A percentile compares a stretch with the other conserved stretches of the same genome.
phyloP scores from a whole-genome alignment of 2,113 vertebrate genomes.

The Leptodactylus fuscus region DNA sequence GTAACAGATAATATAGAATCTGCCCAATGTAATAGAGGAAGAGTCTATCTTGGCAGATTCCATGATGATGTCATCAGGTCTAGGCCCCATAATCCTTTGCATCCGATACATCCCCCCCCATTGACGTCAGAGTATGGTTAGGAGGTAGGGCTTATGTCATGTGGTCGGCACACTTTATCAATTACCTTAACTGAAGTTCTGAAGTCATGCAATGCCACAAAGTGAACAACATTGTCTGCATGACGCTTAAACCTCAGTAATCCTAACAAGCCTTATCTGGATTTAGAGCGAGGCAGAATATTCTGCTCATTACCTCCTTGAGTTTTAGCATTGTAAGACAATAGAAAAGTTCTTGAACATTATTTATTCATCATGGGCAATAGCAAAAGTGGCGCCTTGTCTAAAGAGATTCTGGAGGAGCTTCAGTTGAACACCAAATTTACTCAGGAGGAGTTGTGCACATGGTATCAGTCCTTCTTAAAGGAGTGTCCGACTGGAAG shows the following conservation, averaged over 20 bases:
- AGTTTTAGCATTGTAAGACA: conserved; percentile 31
- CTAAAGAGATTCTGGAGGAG: conserved; percentile 80
- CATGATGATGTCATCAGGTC: neutral
- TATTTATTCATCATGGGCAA: conserved; percentile 75
- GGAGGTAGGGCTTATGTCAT: neutral
- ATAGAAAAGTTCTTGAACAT: neutral
- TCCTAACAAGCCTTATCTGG: conserved; percentile 74
- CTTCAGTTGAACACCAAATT: conserved; percentile 82
- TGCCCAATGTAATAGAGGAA: neutral
- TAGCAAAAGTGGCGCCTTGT: conserved; percentile 78
- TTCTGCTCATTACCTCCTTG: conserved; percentile 18
- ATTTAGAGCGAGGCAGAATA: conserved; percentile 70
- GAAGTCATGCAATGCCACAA: conserved; percentile 20
- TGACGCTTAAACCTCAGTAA: conserved; percentile 76
- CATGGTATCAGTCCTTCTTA: conserved; percentile 82
- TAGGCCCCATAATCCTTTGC: neutral
- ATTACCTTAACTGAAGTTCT: neutral
- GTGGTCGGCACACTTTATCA: neutral
- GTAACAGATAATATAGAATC: neutral
- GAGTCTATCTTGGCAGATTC: neutral
- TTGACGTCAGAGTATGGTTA: neutral
- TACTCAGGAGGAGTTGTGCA: conserved; percentile 73
- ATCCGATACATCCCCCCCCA: neutral
- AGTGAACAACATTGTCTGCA: conserved; percentile 20
- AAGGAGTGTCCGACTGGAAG: conserved; percentile 81